A percentile compares a stretch with the other conserved stretches of the same genome.
Conservation (phyloP, 2,888 invertebrate species). For the Eupithecia insigniata region DNA sequence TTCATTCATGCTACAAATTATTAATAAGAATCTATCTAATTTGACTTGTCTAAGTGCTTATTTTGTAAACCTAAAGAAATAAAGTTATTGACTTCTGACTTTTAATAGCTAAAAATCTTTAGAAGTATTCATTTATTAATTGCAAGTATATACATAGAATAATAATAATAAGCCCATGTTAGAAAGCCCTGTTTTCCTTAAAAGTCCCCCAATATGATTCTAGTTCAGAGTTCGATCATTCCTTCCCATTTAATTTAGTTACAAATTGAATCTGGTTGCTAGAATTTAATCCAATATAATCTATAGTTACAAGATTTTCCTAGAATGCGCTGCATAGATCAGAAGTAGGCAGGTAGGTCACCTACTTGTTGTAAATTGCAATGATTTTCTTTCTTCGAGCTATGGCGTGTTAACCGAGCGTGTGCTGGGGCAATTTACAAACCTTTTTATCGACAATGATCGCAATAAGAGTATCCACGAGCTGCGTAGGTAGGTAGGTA, state of each 20-base stretch:
- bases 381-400: slow-evolving; percentile 37
- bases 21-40: too few species aligned
- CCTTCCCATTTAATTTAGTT: neutral
- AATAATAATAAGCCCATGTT: too few species aligned
- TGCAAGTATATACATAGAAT: too few species aligned
- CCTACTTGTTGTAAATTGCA: slow-evolving; percentile 32
- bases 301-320: neutral
- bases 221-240: neutral
- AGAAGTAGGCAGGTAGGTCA: slow-evolving; percentile 27
- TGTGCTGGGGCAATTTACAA: slow-evolving; percentile 51
- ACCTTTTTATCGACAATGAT: slow-evolving; percentile 43
- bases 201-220: neutral
- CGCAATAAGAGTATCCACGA: slow-evolving; percentile 36
- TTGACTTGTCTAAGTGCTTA: too few species aligned
- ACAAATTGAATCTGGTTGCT: too few species aligned
- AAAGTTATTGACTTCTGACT: too few species aligned
- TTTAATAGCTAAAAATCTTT: too few species aligned
- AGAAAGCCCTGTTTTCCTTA: too few species aligned
- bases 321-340: neutral
- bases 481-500: neutral
- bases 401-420: slow-evolving; percentile 52
- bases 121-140: too few species aligned
- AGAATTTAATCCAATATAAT: too few species aligned
- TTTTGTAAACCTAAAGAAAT: too few species aligned
- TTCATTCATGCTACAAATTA: neutral